Percentiles rank a stretch among this genome's conserved stretches.
Evolutionary conservation across 2,113 vertebrate species (phyloP).

Genomic region (Cairina moschata): DNA sequence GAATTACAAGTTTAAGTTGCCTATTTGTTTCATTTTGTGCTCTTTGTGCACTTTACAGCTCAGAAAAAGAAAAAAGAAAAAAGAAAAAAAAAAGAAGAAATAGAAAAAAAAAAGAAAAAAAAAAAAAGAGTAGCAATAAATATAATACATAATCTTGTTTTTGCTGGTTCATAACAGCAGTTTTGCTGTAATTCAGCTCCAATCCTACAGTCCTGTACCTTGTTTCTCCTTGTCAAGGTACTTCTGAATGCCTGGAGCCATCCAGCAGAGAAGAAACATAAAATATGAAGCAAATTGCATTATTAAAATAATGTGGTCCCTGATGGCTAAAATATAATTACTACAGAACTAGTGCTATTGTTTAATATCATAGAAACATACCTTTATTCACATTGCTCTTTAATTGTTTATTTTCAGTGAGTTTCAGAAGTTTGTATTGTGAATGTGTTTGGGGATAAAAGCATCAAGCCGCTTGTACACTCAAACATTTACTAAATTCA

Average conservation of each 20-base stretch:
- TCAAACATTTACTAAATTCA: neutral
- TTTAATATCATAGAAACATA: neutral
- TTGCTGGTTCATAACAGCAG: neutral
- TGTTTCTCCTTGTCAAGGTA: neutral
- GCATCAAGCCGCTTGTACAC: neutral
- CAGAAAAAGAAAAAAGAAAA: neutral
- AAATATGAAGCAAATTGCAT: neutral
- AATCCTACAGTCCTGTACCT: neutral
- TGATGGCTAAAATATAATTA: neutral
- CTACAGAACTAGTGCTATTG: neutral
- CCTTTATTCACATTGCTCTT: neutral
- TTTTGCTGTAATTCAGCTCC: neutral
- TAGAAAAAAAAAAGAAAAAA: too few relatives aligned
- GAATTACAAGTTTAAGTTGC: neutral
- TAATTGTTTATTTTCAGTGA: neutral
- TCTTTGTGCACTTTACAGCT: neutral
- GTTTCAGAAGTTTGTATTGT: neutral
- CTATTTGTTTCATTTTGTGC: neutral
- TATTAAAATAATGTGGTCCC: neutral
- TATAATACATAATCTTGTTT: neutral
- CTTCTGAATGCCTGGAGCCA: neutral
- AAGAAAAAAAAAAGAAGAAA: too few relatives aligned
- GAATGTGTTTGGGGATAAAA: neutral
- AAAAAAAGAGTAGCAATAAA: neutral
- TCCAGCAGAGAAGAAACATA: neutral